Evolutionary conservation across 2,113 vertebrate species (phyloP).

Genomic region (Atlantisia rogersi): DNA sequence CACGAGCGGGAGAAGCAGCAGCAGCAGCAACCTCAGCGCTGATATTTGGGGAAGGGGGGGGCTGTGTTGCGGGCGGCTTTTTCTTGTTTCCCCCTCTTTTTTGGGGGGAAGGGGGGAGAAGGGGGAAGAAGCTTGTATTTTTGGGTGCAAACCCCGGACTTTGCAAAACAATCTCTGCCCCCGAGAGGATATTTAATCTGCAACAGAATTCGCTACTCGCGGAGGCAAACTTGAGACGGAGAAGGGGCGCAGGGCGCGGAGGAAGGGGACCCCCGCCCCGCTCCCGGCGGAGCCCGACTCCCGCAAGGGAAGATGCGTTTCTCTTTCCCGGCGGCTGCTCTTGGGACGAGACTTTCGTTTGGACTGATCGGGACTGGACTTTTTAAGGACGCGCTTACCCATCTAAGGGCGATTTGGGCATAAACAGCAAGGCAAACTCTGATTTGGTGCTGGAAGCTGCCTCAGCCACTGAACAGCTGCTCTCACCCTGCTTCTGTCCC

Average conservation of each 20-base stretch:
- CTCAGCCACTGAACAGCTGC: constrained; percentile 70
- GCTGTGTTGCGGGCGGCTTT: not conserved
- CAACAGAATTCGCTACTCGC: constrained; percentile 62
- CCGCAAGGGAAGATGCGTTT: constrained; percentile 57
- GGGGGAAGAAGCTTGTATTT: constrained; percentile 18
- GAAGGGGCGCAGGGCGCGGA: constrained; percentile 7
- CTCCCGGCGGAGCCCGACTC: not conserved
- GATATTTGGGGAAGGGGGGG: not conserved
- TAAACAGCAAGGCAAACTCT: constrained; percentile 70
- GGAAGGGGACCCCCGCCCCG: not conserved
- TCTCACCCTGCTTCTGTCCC: constrained; percentile 16
- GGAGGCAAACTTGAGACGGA: constrained; percentile 37
- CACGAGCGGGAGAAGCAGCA: not conserved
- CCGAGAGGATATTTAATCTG: constrained; percentile 78
- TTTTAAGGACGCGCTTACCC: constrained; percentile 53
- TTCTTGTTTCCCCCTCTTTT: not conserved
- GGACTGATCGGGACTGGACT: constrained; percentile 40
- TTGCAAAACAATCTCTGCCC: constrained; percentile 68
- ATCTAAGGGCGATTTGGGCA: constrained; percentile 48
- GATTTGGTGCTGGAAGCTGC: constrained; percentile 67
- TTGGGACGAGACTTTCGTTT: constrained; percentile 38
- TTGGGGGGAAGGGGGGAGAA: not conserved
- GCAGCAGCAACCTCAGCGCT: constrained; percentile 35
- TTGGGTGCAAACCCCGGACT: constrained; percentile 58
- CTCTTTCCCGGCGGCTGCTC: not conserved